These are phyloP conservation scores for Pygoscelis antarcticus DNA, from an alignment of 2,113 vertebrate genomes.

Conservation along the genomic window DNA sequence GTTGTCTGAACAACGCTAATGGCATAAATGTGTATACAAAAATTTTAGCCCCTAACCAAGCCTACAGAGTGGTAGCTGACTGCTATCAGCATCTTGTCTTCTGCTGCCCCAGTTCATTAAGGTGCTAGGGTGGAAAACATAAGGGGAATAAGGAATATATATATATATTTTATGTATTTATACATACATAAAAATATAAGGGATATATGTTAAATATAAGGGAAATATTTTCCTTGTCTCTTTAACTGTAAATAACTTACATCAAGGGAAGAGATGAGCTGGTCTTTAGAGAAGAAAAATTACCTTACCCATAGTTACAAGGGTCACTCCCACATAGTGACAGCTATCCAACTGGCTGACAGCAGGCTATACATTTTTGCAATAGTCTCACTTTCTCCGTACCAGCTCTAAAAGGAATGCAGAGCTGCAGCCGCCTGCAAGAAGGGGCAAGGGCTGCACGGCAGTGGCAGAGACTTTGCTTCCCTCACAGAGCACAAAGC, in stretches of 20 bases:
- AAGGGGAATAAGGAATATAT: background rate
- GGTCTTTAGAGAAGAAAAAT: background rate
- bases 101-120: background rate
- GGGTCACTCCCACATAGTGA: background rate
- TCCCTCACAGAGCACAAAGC: background rate
- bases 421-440: background rate
- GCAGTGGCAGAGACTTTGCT: background rate
- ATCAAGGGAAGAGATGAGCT: background rate
- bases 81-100: background rate
- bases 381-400: background rate
- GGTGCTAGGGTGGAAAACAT: background rate
- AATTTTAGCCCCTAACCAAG: background rate
- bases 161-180: background rate
- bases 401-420: background rate
- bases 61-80: background rate
- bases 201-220: background rate
- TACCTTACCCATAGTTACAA: background rate
- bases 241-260: background rate
- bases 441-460: fast-evolving
- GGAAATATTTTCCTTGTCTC: background rate
- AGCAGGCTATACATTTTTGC: background rate
- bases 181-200: background rate
- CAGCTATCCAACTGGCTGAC: background rate
- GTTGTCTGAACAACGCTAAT: background rate
- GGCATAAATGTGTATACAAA: background rate